Evolutionary conservation across 2,797 vertebrate genomes (phyloP).

Genomic region (Labeo calbasu): DNA sequence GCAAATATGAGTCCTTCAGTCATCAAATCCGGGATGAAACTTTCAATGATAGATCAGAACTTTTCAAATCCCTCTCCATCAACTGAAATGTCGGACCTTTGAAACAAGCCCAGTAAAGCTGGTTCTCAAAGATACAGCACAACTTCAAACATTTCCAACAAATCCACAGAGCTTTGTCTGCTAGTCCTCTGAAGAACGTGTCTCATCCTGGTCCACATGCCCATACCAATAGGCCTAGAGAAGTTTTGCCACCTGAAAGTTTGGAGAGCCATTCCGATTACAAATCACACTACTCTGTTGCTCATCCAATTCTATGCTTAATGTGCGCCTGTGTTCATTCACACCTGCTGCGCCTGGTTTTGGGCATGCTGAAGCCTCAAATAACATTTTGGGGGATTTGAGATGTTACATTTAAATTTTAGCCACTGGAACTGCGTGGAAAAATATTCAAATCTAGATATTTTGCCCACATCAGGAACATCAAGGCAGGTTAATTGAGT

Average conservation of each 20-base stretch:
- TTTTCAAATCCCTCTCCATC: slow-evolving; percentile 49
- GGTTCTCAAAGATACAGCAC: slow-evolving; percentile 27
- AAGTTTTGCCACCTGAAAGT: slow-evolving; percentile 44
- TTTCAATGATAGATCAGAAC: slow-evolving; percentile 40
- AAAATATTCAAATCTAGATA: not conserved
- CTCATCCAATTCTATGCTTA: slow-evolving; percentile 44
- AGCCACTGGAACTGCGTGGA: not conserved
- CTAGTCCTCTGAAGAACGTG: slow-evolving; percentile 30
- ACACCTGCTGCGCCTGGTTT: slow-evolving; percentile 5
- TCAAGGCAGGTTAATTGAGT: not conserved
- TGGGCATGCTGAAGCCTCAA: slow-evolving; percentile 34
- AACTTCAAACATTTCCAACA: slow-evolving; percentile 58
- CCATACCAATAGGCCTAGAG: slow-evolving; percentile 13
- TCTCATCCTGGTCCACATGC: slow-evolving; percentile 35
- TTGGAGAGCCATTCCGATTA: slow-evolving; percentile 16
- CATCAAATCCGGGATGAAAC: slow-evolving; percentile 44
- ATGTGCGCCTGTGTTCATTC: slow-evolving; percentile 18
- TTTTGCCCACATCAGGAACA: not conserved
- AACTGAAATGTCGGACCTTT: slow-evolving; percentile 40
- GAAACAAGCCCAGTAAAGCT: slow-evolving; percentile 48
- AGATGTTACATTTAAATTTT: slow-evolving; percentile 17
- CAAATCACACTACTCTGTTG: slow-evolving; percentile 8
- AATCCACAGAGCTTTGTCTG: slow-evolving; percentile 46
- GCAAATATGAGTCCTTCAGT: slow-evolving; percentile 25
- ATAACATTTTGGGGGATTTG: slow-evolving; percentile 37